These are phyloP conservation scores for Xestia ashworthii DNA, from an alignment of 2,888 invertebrate species.

Conservation along the genomic window DNA sequence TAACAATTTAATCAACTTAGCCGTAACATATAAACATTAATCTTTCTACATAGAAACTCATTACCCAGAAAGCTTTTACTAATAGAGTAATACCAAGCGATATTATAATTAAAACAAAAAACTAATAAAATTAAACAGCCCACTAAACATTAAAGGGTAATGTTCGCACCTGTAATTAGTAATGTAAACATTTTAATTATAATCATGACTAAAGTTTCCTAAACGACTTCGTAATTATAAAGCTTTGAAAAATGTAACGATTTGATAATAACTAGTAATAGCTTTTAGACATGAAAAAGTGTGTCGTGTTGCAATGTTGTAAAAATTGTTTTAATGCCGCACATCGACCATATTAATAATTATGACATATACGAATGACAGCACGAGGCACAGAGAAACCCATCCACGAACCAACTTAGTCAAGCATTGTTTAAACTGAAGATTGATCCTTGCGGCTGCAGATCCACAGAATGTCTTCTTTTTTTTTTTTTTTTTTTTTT, in stretches of 20 bases:
- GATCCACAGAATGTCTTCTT: no score
- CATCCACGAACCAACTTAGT: no score
- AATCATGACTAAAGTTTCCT: conserved; percentile 17
- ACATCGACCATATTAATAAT: no score
- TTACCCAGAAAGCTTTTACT: conserved; percentile 40
- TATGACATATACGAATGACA: no score
- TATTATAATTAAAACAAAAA: conserved; percentile 40
- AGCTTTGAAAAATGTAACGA: background rate
- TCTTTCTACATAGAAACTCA: conserved; percentile 22
- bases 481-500: no score
- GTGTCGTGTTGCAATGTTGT: no score
- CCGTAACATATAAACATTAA: conserved; percentile 31
- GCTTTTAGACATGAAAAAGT: background rate
- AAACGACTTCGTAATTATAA: background rate
- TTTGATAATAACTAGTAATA: background rate
- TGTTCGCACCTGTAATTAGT: conserved; percentile 33
- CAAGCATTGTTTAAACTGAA: no score
- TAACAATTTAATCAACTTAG: conserved; percentile 19
- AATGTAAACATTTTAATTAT: conserved; percentile 32
- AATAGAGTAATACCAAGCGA: conserved; percentile 21
- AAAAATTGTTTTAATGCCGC: no score
- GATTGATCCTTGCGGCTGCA: no score
- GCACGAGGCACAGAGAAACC: no score
- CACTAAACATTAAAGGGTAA: conserved; percentile 5
- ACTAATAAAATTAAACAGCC: conserved; percentile 19